phyloP scores from a whole-genome alignment of 23 tunicate species.

The Botrylloides violaceus region DNA sequence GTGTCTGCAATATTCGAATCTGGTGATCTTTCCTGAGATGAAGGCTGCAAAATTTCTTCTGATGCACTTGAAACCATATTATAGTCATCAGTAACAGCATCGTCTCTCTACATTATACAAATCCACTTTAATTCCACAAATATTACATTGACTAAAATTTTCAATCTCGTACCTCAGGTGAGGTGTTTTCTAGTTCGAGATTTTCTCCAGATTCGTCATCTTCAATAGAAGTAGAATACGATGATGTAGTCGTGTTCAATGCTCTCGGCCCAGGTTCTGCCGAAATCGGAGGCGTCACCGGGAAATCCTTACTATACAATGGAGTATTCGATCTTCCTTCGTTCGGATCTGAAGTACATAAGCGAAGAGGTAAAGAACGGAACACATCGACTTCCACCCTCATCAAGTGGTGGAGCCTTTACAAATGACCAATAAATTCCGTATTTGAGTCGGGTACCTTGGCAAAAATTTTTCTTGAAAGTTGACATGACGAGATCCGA shows the following conservation, averaged over 20 bases:
- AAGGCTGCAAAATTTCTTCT: background rate
- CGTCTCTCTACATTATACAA: background rate
- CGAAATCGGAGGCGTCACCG: background rate
- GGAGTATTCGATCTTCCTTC: background rate
- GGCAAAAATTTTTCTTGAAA: constrained; percentile 67
- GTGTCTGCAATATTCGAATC: background rate
- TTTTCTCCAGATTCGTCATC: background rate
- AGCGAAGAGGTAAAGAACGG: no score
- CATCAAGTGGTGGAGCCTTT: no score
- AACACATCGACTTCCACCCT: no score
- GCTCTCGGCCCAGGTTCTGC: background rate
- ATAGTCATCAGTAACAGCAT: background rate
- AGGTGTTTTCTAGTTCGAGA: background rate
- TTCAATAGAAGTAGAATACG: background rate
- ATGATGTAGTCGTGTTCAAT: background rate
- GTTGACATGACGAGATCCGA: constrained; percentile 21
- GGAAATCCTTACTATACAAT: background rate
- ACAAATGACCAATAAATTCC: no score
- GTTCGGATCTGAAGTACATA: background rate
- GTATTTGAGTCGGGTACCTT: no score
- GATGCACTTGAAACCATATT: background rate
- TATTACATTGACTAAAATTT: no score
- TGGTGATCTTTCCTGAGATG: background rate
- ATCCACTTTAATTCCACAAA: no score
- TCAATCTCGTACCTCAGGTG: background rate